Conservation (phyloP, 2,113 vertebrate genomes). For the Erpornis zantholeuca region DNA sequence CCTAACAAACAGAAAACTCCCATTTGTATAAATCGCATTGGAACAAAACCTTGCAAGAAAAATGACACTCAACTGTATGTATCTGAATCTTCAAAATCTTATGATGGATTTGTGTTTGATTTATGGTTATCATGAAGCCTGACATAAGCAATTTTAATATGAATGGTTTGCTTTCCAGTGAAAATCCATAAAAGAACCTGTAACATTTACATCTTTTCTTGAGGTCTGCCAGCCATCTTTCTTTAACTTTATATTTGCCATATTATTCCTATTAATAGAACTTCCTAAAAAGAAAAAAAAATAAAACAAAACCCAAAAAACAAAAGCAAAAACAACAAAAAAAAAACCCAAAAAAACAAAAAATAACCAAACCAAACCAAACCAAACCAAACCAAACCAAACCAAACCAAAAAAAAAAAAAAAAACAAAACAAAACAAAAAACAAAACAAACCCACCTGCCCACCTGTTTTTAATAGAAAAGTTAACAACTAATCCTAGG, state of each 20-base stretch:
- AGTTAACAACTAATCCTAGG: not conserved
- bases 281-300: too few species aligned
- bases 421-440: too few species aligned
- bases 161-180: not conserved
- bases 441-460: too few species aligned
- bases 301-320: too few species aligned
- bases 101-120: not conserved
- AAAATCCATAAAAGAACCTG: not conserved
- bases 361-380: too few species aligned
- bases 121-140: not conserved
- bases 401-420: too few species aligned
- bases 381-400: too few species aligned
- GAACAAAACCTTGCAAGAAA: not conserved
- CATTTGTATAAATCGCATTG: not conserved
- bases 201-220: not conserved
- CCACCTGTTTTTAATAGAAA: not conserved
- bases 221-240: not conserved
- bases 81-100: not conserved
- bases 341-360: too few species aligned
- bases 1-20: fast-evolving
- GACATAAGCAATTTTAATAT: not conserved
- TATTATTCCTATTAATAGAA: not conserved
- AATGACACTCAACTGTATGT: not conserved
- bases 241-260: not conserved
- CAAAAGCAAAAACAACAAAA: too few species aligned